phyloP scores from a whole-genome alignment of 1,140 invertebrate genomes.

The Neodiprion fabricii region DNA sequence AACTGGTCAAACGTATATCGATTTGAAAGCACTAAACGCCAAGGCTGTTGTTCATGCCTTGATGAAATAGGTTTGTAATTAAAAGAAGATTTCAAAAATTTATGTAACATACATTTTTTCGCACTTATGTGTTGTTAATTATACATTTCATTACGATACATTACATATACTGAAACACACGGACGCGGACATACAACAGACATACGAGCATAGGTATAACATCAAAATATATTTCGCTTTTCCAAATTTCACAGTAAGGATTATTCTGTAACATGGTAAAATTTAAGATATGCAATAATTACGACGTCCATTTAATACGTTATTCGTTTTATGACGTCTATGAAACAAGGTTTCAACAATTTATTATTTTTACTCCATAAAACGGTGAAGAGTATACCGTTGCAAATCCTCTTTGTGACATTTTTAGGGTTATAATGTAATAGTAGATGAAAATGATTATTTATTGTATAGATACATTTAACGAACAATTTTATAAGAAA shows the following conservation, averaged over 20 bases:
- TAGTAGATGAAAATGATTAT: constrained; percentile 14
- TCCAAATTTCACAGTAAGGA: not conserved
- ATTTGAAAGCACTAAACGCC: constrained; percentile 95
- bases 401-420: not conserved
- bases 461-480: constrained; percentile 29
- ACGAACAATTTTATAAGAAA: constrained; percentile 26
- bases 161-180: not conserved
- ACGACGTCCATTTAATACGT: not conserved
- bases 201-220: too few relatives aligned
- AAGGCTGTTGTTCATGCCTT: constrained; percentile 96
- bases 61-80: constrained; percentile 78
- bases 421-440: too few relatives aligned
- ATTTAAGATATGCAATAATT: not conserved
- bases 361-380: not conserved
- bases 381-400: not conserved
- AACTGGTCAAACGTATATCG: constrained; percentile 98
- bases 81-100: not conserved
- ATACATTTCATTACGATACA: not conserved
- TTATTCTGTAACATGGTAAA: not conserved
- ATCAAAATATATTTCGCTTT: not conserved
- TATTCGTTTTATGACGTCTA: not conserved
- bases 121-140: not conserved
- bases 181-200: not conserved
- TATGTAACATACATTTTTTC: not conserved
- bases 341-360: too few relatives aligned